Evolutionary conservation across 2,797 vertebrate species (phyloP), one percentile per base, ranked within the genome.

Genomic region (Peromyscus aztecus): DNA sequence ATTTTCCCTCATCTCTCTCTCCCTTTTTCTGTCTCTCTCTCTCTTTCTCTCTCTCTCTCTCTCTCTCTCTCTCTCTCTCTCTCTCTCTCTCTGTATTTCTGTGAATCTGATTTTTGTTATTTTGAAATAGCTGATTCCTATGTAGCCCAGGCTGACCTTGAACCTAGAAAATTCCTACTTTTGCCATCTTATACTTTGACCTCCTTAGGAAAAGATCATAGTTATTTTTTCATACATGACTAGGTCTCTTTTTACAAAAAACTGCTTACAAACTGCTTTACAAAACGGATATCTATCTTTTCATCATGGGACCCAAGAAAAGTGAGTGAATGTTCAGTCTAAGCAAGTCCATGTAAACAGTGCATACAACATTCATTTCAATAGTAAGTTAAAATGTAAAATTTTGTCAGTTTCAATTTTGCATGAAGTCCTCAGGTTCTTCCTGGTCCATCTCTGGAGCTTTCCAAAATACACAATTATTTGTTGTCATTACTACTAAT

Each of bases 341-440:
- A 91, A n/a, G 29, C 31, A 3, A 4, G 0, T 67, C 37, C 65
- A 3, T 4, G 63, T 57, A 89, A 85, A 46, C 92, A 82, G 75
- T 80, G 13, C 7, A 92, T 3, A 69, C 63, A 73, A 49, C 11
- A 52, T 91, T 82, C 43, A 95, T 52, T 96, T 94, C 3, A 93
- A 86, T 67, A 1, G 34, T 77, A 84, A 81, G 3, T 0, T 23
- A 43, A 16, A 11, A 93, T 63, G 90, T 83, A 90, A 76, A 80
- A 67, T 81, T 84, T 31, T 49, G 76, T 89, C 46, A 34, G 4
- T 73, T 87, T 7, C 2, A 91, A 63, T 73, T 89, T 91, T 89
- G 57, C 92, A 8, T 1, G 43, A 34, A 37, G 14, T 1, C 12
- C 61, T 94, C 23, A 61, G 0, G 49, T 82, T 31, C 73, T 61